Conservation (phyloP, 1,140 invertebrate species). For the Paralvinella palmiformis region DNA sequence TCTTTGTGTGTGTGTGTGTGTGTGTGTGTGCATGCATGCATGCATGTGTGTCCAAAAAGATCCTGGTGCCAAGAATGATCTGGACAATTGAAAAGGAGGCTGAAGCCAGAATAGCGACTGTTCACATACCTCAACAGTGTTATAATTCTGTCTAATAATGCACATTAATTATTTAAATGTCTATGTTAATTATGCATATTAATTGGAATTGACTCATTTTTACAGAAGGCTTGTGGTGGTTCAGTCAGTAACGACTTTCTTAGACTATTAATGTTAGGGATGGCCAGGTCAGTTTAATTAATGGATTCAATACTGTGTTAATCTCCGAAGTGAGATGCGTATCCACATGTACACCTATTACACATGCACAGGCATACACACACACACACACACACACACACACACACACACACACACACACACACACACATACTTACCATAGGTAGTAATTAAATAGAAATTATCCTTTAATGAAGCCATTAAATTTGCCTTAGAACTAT, state of each 20-base stretch:
- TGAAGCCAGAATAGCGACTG: too few species aligned
- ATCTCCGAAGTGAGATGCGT: background rate
- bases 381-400: background rate
- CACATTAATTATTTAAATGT: too few species aligned
- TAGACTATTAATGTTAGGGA: constrained; percentile 82
- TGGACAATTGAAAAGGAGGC: background rate
- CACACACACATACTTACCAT: background rate
- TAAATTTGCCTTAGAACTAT: too few species aligned
- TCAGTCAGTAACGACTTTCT: constrained; percentile 84
- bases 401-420: background rate
- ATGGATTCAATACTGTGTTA: background rate
- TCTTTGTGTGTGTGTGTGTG: too few species aligned
- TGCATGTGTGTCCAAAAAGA: too few species aligned
- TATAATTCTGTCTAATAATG: too few species aligned
- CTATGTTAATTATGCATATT: too few species aligned
- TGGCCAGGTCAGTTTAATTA: constrained; percentile 52
- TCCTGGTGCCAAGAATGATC: background rate
- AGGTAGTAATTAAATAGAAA: too few species aligned
- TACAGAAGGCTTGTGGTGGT: constrained; percentile 48
- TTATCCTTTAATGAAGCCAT: too few species aligned
- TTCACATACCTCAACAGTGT: too few species aligned
- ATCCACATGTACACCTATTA: too few species aligned
- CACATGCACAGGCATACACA: background rate
- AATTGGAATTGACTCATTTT: too few species aligned
- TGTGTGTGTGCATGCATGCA: background rate